phyloP scores from a whole-genome alignment of 2,888 invertebrate genomes.

The Exephanes ischioxanthus region DNA sequence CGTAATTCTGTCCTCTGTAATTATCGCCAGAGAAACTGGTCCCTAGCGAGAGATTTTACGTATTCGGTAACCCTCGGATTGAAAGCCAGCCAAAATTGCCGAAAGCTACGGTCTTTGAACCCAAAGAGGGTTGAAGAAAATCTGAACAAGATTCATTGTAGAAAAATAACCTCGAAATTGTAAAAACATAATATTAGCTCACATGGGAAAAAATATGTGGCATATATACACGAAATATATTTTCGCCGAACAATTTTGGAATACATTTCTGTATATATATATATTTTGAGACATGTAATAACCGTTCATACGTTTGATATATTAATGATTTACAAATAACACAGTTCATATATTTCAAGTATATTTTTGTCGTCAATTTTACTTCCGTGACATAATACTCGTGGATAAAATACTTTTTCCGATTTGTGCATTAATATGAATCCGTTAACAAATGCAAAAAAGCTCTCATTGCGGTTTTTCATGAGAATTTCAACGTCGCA shows the following conservation, averaged over 20 bases:
- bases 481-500: slow-evolving; percentile 14
- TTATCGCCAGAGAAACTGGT: background rate
- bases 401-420: background rate
- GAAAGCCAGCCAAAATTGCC: background rate
- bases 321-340: too few species aligned
- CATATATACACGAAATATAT: too few species aligned
- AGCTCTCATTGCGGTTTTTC: background rate
- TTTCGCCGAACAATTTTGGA: too few species aligned
- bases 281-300: too few species aligned
- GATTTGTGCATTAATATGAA: background rate
- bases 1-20: slow-evolving; percentile 1
- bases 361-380: too few species aligned
- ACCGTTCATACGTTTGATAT: too few species aligned
- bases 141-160: background rate
- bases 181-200: too few species aligned
- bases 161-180: background rate
- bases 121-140: background rate
- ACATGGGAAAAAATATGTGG: too few species aligned
- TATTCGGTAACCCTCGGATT: background rate
- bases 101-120: background rate
- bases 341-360: too few species aligned
- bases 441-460: background rate
- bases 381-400: background rate
- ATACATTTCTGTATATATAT: too few species aligned
- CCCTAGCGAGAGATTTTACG: slow-evolving; percentile 14